These are phyloP conservation scores for Oncorhynchus nerka DNA, from an alignment of 2,113 vertebrate genomes.

Conservation along the genomic window DNA sequence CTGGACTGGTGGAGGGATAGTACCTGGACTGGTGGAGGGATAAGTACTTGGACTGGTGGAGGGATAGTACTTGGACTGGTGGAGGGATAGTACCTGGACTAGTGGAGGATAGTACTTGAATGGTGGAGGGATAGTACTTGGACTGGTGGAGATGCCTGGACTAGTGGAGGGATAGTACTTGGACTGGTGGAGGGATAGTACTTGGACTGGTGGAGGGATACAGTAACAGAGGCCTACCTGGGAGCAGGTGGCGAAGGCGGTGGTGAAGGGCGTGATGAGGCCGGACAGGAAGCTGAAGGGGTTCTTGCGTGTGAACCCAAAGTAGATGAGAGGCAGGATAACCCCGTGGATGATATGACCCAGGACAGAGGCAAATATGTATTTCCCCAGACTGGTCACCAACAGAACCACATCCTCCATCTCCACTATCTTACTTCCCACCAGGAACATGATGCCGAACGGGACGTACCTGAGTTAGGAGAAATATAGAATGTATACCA, in stretches of 20 bases:
- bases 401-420: constrained; percentile 90
- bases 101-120: too few species aligned
- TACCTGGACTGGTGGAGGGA: too few species aligned
- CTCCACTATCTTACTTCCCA: constrained; percentile 98
- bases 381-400: constrained; percentile 95
- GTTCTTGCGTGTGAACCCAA: constrained; percentile 88
- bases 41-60: too few species aligned
- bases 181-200: too few species aligned
- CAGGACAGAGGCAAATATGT: constrained; percentile 93
- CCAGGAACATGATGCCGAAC: constrained; percentile 94
- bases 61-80: too few species aligned
- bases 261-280: constrained; percentile 91
- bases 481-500: background rate
- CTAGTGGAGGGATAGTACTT: too few species aligned
- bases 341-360: constrained; percentile 96
- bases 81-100: too few species aligned
- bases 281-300: constrained; percentile 92
- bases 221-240: constrained; percentile 74
- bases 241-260: constrained; percentile 96
- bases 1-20: too few species aligned
- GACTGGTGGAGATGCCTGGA: too few species aligned
- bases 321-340: constrained; percentile 93
- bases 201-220: too few species aligned
- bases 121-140: too few species aligned
- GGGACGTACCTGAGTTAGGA: constrained; percentile 88